These are phyloP conservation scores for Diuraphis noxia DNA, from an alignment of 1,140 invertebrate genomes.

Conservation along the genomic window DNA sequence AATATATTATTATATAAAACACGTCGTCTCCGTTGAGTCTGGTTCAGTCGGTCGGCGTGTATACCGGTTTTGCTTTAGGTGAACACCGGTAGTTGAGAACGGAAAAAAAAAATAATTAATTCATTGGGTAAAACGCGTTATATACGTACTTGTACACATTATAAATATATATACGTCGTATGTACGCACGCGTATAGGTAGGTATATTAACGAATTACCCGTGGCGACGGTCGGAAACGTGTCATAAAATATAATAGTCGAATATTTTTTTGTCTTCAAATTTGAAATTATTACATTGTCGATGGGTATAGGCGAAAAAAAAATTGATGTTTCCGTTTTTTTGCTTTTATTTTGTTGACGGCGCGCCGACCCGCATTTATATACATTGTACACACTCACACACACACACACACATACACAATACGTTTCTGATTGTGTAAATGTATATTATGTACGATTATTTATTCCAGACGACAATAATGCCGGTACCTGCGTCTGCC, in stretches of 20 bases:
- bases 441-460: conserved; percentile 10
- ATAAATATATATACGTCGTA: background rate
- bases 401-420: background rate
- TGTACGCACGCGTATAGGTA: background rate
- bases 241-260: background rate
- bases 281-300: background rate
- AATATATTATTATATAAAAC: background rate
- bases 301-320: background rate
- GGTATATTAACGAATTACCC: background rate
- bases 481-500: conserved; percentile 31
- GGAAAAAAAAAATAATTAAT: background rate
- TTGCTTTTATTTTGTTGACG: background rate
- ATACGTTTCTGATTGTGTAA: conserved; percentile 18
- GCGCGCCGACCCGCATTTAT: conserved; percentile 5
- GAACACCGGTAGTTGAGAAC: background rate
- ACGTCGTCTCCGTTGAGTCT: background rate
- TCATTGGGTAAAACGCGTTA: background rate
- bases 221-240: background rate
- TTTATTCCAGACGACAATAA: conserved; percentile 36
- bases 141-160: background rate
- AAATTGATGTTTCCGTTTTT: conserved; percentile 13
- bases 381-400: background rate
- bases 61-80: background rate
- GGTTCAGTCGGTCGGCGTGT: background rate
- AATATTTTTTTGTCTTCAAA: background rate